Conservation (phyloP, 2,888 invertebrate genomes). For the Eupeodes luniger region DNA sequence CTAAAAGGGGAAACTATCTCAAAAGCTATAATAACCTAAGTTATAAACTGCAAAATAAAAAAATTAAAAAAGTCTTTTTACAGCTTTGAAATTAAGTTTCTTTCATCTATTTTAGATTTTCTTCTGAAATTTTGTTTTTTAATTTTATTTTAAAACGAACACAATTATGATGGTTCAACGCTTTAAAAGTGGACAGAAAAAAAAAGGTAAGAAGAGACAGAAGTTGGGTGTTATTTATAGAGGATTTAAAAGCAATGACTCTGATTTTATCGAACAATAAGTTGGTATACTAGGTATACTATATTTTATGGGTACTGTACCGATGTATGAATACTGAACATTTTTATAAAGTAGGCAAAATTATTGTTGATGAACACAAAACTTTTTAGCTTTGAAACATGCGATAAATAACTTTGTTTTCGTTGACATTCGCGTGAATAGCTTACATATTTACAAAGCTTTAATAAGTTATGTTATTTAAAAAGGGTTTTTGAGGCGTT, state of each 20-base stretch:
- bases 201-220: not conserved
- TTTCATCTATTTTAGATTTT: conserved; percentile 35
- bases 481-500: not conserved
- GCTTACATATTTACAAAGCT: not conserved
- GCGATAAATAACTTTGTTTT: not conserved
- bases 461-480: not conserved
- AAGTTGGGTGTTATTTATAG: conserved; percentile 16
- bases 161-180: conserved; percentile 17
- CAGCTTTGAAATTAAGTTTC: conserved; percentile 39
- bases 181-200: not conserved
- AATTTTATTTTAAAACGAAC: not conserved
- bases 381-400: not conserved
- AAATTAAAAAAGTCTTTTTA: conserved; percentile 13
- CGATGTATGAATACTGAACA: not conserved
- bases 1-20: conserved; percentile 35
- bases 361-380: not conserved
- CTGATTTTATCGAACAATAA: conserved; percentile 8
- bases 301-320: not conserved
- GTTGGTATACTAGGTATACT: too few species aligned
- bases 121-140: not conserved
- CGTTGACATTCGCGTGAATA: not conserved
- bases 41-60: conserved; percentile 2
- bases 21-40: conserved; percentile 13
- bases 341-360: too few species aligned
- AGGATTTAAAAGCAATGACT: conserved; percentile 17